These are phyloP conservation scores for Brachylomia viminalis DNA, from an alignment of 2,888 invertebrate species.

Conservation along the genomic window DNA sequence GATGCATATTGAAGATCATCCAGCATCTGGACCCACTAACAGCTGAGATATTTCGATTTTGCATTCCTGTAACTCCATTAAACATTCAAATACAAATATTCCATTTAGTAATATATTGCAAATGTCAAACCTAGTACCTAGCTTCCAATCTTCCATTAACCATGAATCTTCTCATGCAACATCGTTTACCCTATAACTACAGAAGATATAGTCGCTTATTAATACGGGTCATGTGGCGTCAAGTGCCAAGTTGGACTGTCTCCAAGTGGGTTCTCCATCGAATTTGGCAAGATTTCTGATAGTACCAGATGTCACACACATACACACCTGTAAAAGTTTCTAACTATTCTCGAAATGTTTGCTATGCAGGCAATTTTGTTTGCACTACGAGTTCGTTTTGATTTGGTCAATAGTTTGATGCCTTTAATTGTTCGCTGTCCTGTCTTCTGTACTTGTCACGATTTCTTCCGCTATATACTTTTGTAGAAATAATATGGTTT, in stretches of 20 bases:
- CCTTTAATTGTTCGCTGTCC: background rate
- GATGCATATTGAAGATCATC: background rate
- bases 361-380: constrained; percentile 46
- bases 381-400: background rate
- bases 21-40: background rate
- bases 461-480: background rate
- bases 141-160: constrained; percentile 7
- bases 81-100: background rate
- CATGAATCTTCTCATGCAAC: constrained; percentile 49
- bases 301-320: constrained; percentile 81
- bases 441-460: background rate
- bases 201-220: constrained; percentile 78
- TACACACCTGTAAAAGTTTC: constrained; percentile 76
- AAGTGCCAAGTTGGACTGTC: constrained; percentile 85
- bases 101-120: background rate
- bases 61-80: background rate
- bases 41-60: too few relatives aligned
- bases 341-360: constrained; percentile 43
- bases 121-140: background rate
- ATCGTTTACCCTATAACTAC: constrained; percentile 52
- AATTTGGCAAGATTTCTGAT: constrained; percentile 87
- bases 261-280: constrained; percentile 84
- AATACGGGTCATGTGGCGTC: constrained; percentile 80
- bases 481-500: background rate
- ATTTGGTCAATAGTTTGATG: background rate